Conservation (phyloP, 2,797 vertebrate genomes). For the Pseudochirops cupreus region DNA sequence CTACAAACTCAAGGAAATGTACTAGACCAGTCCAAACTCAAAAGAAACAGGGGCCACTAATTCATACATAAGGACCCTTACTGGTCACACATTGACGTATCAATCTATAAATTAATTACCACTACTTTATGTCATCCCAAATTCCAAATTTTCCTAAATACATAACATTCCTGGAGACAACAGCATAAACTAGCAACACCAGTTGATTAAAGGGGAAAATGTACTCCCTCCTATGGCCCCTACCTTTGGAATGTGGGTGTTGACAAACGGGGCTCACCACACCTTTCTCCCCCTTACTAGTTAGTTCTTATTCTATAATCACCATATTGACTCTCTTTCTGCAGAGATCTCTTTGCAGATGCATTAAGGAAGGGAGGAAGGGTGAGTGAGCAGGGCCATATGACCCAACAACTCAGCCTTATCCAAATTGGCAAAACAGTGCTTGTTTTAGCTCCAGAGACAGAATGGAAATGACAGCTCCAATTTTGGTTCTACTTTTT, state of each 20-base stretch:
- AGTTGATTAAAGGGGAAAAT: background rate
- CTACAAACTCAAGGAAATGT: background rate
- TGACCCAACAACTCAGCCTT: background rate
- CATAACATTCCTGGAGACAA: background rate
- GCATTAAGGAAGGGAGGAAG: background rate
- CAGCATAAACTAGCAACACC: background rate
- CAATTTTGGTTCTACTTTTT: background rate
- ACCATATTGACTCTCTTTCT: background rate
- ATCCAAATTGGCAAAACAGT: background rate
- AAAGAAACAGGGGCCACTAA: background rate
- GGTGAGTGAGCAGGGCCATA: background rate
- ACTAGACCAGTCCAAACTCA: background rate
- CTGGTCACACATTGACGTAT: background rate
- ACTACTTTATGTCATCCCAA: background rate
- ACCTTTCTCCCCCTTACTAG: background rate
- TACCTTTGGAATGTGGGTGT: background rate
- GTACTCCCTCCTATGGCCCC: background rate
- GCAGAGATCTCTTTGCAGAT: background rate
- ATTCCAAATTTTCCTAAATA: background rate
- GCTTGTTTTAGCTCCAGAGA: background rate
- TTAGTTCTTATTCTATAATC: background rate
- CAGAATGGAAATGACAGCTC: background rate
- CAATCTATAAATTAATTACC: background rate
- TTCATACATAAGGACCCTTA: background rate
- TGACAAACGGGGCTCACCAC: background rate